Evolutionary conservation across 2,888 invertebrate species (phyloP).

Genomic region (Lithophane semibrunnea): DNA sequence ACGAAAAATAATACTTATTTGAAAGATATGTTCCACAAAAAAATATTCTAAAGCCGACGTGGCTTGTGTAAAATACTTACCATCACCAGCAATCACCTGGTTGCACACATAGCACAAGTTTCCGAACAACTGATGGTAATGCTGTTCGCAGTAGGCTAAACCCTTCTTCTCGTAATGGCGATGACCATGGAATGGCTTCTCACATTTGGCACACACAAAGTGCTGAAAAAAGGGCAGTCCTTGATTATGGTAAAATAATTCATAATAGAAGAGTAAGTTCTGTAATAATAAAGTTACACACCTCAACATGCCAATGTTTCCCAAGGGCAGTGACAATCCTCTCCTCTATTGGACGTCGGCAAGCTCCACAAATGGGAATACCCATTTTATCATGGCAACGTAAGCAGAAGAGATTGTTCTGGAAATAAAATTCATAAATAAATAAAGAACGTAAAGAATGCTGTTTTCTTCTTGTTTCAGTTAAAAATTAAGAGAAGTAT

Average conservation of each 20-base stretch:
- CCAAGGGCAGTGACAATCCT: conserved; percentile 99
- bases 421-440: conserved; percentile 64
- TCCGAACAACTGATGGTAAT: conserved; percentile 99
- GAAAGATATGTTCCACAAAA: not conserved
- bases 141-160: conserved; percentile 99
- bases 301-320: conserved; percentile 99
- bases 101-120: conserved; percentile 99
- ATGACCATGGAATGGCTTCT: conserved; percentile 99
- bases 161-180: conserved; percentile 99
- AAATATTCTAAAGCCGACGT: not conserved
- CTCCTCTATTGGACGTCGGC: conserved; percentile 99
- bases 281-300: conserved; percentile 72
- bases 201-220: conserved; percentile 99
- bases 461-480: not conserved
- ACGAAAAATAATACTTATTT: not conserved
- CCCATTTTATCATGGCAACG: conserved; percentile 99
- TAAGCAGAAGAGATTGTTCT: conserved; percentile 99
- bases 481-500: not conserved
- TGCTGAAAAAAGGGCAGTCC: conserved; percentile 92
- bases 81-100: conserved; percentile 99
- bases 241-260: not conserved
- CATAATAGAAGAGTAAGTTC: conserved; percentile 4
- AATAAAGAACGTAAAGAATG: not conserved
- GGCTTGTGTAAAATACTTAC: conserved; percentile 89
- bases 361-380: conserved; percentile 99